Conservation (phyloP, 2,113 vertebrate species). For the Pica pica region DNA sequence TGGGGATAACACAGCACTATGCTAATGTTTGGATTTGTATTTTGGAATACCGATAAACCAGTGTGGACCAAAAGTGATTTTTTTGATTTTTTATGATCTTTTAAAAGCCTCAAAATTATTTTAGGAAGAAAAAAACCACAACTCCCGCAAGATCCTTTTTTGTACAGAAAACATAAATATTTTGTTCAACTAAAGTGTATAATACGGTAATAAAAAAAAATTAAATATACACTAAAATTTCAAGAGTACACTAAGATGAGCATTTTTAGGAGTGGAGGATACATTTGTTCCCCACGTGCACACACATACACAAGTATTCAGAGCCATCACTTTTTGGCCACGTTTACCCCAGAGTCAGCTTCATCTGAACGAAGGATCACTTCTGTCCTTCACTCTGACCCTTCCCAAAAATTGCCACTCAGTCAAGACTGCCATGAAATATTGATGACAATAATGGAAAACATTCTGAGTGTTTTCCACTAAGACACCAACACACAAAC, state of each 20-base stretch:
- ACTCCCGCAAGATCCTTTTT: neutral
- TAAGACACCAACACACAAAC: neutral
- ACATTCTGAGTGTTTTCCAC: neutral
- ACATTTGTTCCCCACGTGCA: fast-evolving
- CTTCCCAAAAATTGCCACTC: neutral
- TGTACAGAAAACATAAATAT: neutral
- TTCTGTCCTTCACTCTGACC: neutral
- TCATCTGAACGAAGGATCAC: neutral
- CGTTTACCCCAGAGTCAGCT: neutral
- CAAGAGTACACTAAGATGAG: neutral
- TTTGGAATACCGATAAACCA: neutral
- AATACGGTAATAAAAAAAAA: neutral
- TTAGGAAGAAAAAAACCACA: neutral
- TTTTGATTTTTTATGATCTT: neutral
- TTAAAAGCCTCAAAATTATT: neutral
- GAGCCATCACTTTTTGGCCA: neutral
- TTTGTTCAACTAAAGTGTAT: neutral
- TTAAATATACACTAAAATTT: neutral
- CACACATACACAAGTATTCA: neutral
- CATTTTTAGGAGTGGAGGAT: neutral
- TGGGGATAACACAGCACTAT: neutral
- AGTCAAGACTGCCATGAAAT: neutral
- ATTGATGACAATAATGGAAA: neutral
- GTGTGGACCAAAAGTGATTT: neutral
- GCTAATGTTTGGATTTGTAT: neutral